Evolutionary conservation across 1,140 invertebrate genomes (phyloP).

Genomic region (Araneus ventricosus): DNA sequence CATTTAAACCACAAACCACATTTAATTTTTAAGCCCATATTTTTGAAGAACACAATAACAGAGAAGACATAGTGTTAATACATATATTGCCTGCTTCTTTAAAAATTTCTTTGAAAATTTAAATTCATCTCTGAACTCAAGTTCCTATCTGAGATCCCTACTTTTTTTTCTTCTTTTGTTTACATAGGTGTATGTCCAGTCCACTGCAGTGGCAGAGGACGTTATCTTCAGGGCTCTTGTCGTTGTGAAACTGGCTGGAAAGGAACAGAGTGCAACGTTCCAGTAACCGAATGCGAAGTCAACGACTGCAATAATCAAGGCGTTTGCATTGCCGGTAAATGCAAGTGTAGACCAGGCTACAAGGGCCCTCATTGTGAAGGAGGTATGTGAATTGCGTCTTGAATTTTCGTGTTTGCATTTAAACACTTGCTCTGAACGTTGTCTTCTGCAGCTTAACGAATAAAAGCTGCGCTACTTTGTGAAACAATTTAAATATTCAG

Average conservation of each 20-base stretch:
- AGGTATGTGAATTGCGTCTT: constrained; percentile 81
- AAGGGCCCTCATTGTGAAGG: constrained; percentile 95
- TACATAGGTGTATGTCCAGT: constrained; percentile 93
- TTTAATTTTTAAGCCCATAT: too few relatives aligned
- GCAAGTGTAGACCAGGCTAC: constrained; percentile 94
- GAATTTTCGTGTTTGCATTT: background rate
- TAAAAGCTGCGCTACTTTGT: too few relatives aligned
- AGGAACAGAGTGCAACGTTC: constrained; percentile 93
- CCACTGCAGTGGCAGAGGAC: constrained; percentile 95
- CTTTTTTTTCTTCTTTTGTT: constrained; percentile 70
- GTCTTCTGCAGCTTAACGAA: too few relatives aligned
- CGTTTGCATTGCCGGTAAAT: constrained; percentile 96
- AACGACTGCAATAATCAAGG: constrained; percentile 97
- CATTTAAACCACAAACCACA: too few relatives aligned
- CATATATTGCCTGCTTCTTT: too few relatives aligned
- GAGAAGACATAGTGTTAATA: too few relatives aligned
- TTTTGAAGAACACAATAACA: too few relatives aligned
- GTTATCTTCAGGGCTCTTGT: constrained; percentile 97
- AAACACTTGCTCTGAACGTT: background rate
- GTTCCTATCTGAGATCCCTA: too few relatives aligned
- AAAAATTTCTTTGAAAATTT: too few relatives aligned
- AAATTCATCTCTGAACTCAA: too few relatives aligned
- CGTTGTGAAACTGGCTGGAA: constrained; percentile 98
- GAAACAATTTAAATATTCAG: too few relatives aligned
- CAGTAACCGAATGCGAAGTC: constrained; percentile 95